A percentile compares a stretch with the other conserved stretches of the same genome.
Evolutionary conservation across 2,888 invertebrate genomes (phyloP).

Genomic region (Desoria tigrina): DNA sequence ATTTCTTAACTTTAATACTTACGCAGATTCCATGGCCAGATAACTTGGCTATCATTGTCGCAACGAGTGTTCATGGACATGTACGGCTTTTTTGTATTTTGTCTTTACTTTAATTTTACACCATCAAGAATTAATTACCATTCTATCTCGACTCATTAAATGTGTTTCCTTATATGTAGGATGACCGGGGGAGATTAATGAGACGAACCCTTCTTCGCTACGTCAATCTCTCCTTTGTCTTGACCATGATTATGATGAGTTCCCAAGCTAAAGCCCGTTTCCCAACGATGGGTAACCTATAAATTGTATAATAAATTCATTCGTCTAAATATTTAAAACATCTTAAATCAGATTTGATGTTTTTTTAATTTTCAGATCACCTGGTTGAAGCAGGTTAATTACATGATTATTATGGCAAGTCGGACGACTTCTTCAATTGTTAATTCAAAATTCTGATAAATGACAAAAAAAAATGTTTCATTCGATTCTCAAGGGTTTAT

Average conservation of each 20-base stretch:
- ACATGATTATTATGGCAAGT: conserved; percentile 3
- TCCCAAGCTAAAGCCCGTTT: conserved; percentile 56
- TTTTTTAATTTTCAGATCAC: conserved; percentile 51
- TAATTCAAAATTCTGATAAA: too few relatives aligned
- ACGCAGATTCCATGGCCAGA: conserved; percentile 30
- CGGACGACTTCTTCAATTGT: too few relatives aligned
- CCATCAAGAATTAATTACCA: too few relatives aligned
- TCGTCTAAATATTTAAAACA: too few relatives aligned
- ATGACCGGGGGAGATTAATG: conserved; percentile 36
- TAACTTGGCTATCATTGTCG: conserved; percentile 11
- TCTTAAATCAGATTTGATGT: too few relatives aligned
- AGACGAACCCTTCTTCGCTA: conserved; percentile 57
- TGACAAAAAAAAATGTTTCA: too few relatives aligned
- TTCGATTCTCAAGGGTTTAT: conserved; percentile 56
- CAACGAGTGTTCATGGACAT: conserved; percentile 28
- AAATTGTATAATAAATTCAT: too few relatives aligned
- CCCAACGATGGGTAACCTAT: conserved; percentile 54
- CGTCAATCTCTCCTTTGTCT: conserved; percentile 55
- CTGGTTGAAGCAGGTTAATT: conserved; percentile 56
- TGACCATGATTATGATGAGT: conserved; percentile 56
- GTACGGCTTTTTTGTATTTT: conserved; percentile 8
- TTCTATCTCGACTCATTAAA: background rate
- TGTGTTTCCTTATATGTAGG: background rate
- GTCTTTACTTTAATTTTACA: too few relatives aligned
- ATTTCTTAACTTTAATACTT: background rate